These are phyloP conservation scores for Mactromeris polynyma DNA, from an alignment of 2,888 invertebrate genomes.

Conservation along the genomic window DNA sequence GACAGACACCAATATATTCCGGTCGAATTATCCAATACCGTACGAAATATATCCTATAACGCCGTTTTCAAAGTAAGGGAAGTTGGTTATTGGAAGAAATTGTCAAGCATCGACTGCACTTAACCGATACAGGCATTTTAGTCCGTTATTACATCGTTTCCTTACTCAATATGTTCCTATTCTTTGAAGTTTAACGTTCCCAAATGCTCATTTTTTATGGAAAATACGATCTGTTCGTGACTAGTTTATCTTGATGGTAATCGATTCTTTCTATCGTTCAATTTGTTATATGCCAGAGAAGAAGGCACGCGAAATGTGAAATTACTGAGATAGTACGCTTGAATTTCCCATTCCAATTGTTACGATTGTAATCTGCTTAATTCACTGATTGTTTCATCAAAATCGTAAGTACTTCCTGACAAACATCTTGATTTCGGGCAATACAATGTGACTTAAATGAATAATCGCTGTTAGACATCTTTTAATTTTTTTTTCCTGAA, in stretches of 20 bases:
- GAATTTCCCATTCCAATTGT: too few species aligned
- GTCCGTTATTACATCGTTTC: not conserved
- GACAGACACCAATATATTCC: not conserved
- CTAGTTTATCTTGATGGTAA: not conserved
- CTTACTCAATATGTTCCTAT: not conserved
- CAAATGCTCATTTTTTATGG: not conserved
- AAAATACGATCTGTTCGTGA: not conserved
- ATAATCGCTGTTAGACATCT: too few species aligned
- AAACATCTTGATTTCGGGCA: too few species aligned
- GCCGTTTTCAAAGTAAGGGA: not conserved
- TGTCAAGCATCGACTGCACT: constrained; percentile 9
- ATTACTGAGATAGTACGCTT: too few species aligned
- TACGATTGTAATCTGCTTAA: too few species aligned
- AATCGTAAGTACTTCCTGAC: too few species aligned
- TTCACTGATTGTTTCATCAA: too few species aligned
- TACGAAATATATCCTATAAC: constrained; percentile 2
- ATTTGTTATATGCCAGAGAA: too few species aligned
- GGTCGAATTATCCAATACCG: not conserved
- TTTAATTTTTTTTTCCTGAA: too few species aligned
- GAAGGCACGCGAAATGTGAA: too few species aligned
- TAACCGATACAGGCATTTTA: not conserved
- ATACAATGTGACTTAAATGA: too few species aligned
- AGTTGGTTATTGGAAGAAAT: constrained; percentile 9
- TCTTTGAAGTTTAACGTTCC: not conserved
- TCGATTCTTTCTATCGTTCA: not conserved